phyloP scores from a whole-genome alignment of 2,888 invertebrate genomes.

The Plebejus melissa region DNA sequence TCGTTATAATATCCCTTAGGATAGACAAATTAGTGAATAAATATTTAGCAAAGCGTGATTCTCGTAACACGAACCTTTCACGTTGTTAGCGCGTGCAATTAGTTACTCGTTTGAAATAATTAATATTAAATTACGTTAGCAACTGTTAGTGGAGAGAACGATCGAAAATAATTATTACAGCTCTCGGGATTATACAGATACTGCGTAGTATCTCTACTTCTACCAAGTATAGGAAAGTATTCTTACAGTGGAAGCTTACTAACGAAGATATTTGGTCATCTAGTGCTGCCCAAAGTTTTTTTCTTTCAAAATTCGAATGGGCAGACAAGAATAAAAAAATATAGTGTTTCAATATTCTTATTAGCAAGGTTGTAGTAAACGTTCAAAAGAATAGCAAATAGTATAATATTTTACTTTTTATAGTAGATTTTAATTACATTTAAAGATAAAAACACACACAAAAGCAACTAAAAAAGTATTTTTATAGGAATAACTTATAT shows the following conservation, averaged over 20 bases:
- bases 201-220: neutral
- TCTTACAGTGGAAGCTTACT: neutral
- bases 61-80: conserved; percentile 18
- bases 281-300: too few species aligned
- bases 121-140: conserved; percentile 28
- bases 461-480: neutral
- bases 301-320: too few species aligned
- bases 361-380: too few species aligned
- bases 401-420: too few species aligned
- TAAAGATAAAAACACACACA: neutral
- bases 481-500: neutral
- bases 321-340: too few species aligned
- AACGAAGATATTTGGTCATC: too few species aligned
- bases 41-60: conserved; percentile 7
- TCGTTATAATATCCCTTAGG: conserved; percentile 14
- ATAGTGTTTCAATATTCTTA: too few species aligned
- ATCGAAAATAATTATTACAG: conserved; percentile 24
- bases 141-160: conserved; percentile 21
- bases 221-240: neutral
- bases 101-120: conserved; percentile 26
- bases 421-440: neutral
- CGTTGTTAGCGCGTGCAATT: conserved; percentile 27
- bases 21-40: conserved; percentile 11
- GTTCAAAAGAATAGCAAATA: too few species aligned
- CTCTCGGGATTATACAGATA: neutral